Conservation (phyloP, 2,888 invertebrate genomes). For the Plemyria rubiginata region DNA sequence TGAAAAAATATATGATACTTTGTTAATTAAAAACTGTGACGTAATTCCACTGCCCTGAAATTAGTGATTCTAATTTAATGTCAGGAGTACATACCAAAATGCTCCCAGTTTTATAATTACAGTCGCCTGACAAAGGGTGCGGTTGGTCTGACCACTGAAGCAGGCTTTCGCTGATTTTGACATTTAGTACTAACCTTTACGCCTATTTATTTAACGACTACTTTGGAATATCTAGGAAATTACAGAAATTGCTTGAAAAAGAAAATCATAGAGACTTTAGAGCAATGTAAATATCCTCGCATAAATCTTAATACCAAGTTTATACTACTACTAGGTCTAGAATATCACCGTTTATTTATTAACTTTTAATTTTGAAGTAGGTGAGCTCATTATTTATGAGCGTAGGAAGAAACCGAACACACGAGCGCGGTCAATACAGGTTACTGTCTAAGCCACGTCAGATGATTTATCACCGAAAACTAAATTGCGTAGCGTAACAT, state of each 20-base stretch:
- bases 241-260: too few species aligned
- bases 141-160: constrained; percentile 29
- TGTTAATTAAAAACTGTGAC: constrained; percentile 31
- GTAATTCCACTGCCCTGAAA: constrained; percentile 32
- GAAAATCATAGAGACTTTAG: too few species aligned
- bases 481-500: constrained; percentile 27
- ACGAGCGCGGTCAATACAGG: constrained; percentile 3
- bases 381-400: background rate
- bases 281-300: too few species aligned
- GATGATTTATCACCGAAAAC: constrained; percentile 22
- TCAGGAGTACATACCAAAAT: constrained; percentile 25
- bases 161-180: constrained; percentile 13
- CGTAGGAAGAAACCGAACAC: background rate
- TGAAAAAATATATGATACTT: background rate
- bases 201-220: background rate
- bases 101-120: constrained; percentile 46
- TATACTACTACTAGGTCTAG: too few species aligned
- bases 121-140: constrained; percentile 41
- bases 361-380: background rate
- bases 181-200: constrained; percentile 7
- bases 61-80: constrained; percentile 50
- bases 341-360: too few species aligned
- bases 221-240: too few species aligned
- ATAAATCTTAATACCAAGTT: too few species aligned
- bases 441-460: constrained; percentile 5